These are phyloP conservation scores for Euschistus heros DNA, from an alignment of 1,140 invertebrate genomes.

Conservation along the genomic window DNA sequence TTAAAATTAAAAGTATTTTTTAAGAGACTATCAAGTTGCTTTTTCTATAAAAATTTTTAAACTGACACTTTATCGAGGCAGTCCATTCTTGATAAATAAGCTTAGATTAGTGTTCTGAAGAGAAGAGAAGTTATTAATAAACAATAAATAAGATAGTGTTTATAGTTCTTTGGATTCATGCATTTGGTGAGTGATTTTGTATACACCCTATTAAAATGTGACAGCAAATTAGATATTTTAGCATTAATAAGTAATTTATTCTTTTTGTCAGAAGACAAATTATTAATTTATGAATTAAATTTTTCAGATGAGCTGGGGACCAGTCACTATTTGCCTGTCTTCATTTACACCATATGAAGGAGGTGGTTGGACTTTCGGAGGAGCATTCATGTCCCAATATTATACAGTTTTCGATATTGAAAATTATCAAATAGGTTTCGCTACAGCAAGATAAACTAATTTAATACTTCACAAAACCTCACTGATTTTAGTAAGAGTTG, in stretches of 20 bases:
- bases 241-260: not conserved
- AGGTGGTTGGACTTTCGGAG: constrained; percentile 13
- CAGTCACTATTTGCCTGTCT: constrained; percentile 11
- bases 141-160: no score
- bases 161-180: no score
- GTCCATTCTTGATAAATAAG: no score
- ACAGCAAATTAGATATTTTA: not conserved
- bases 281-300: not conserved
- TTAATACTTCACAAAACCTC: no score
- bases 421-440: constrained; percentile 13
- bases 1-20: no score
- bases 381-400: constrained; percentile 16
- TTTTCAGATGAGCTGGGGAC: constrained; percentile 10
- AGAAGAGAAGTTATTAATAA: no score
- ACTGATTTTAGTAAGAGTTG: no score
- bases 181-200: no score
- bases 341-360: constrained; percentile 9
- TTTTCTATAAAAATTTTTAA: no score
- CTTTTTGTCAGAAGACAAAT: not conserved
- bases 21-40: no score
- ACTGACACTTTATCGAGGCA: no score
- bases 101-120: no score
- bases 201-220: not conserved
- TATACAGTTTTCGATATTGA: constrained; percentile 18
- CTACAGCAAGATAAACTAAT: not conserved